Percentiles rank a stretch among this genome's conserved stretches.
These are phyloP conservation scores for Sander vitreus DNA, from an alignment of 2,113 vertebrate genomes.

Conservation along the genomic window DNA sequence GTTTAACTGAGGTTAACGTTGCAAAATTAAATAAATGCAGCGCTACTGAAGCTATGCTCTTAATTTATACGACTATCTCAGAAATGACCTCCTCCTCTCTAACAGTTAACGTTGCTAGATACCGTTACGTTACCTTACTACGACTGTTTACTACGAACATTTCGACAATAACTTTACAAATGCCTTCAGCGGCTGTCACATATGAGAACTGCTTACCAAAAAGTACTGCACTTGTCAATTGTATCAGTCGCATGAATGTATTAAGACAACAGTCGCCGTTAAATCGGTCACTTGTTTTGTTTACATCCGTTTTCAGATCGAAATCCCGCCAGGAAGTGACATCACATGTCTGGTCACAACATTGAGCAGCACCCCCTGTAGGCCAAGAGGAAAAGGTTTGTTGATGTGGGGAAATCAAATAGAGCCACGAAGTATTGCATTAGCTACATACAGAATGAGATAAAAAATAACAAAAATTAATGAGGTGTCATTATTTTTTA, in stretches of 20 bases:
- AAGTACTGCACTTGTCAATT: neutral
- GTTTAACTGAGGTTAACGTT: neutral
- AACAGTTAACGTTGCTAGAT: neutral
- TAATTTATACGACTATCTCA: neutral
- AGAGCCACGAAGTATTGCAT: too few relatives aligned
- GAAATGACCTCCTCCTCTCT: neutral
- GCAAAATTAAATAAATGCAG: neutral
- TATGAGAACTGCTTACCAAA: neutral
- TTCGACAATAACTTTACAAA: too few relatives aligned
- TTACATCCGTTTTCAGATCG: conserved; percentile 20
- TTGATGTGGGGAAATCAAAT: neutral
- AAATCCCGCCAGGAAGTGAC: conserved; percentile 71
- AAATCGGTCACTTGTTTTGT: neutral
- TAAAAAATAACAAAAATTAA: too few relatives aligned
- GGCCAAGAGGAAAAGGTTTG: neutral
- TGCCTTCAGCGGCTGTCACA: neutral
- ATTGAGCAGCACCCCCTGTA: neutral
- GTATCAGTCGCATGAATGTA: neutral
- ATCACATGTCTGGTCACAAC: rapidly evolving
- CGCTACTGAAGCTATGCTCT: too few relatives aligned
- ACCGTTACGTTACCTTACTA: neutral
- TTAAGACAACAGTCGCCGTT: too few relatives aligned
- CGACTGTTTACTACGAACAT: too few relatives aligned
- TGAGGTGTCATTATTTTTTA: neutral
- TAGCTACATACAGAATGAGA: too few relatives aligned